Evolutionary conservation across 2,113 vertebrate species (phyloP), one percentile per base, ranked within the genome.

Genomic region (Plecturocebus donacophilus): DNA sequence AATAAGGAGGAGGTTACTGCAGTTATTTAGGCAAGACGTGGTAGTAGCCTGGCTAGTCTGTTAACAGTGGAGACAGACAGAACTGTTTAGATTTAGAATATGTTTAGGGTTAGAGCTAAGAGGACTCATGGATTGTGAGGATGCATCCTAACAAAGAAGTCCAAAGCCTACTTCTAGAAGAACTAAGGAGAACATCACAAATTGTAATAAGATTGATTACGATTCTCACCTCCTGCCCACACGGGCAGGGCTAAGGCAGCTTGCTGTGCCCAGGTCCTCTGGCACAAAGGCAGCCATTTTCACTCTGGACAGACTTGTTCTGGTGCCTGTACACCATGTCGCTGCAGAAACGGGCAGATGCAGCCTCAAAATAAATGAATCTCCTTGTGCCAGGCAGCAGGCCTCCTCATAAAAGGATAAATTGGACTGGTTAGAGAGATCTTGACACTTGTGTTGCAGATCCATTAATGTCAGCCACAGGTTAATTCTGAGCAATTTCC

Each of bases 401-500:
- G 92, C 86, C 47, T 87, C 49, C 66, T 70, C 32, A 4, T 56
- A 19, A 82, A 64, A 96, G 98, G 97, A 97, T 97, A 92, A 96
- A 98, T 98, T 96, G 91, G 93, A 30, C 97, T 89, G 86, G 97
- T 88, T 93, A 96, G 91, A 93, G 90, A 92, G 93, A 97, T 93
- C 97, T 71, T 40, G 89, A 97, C 97, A 94, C 91, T 73, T 49
- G 94, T 96, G 97, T 98, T 95, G 95, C n/a, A 49, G 96, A 97
- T 83, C 97, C 97, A 97, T 98, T 97, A 97, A 94, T 85, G 97
- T 87, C 95, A 95, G 94, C 94, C 97, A 95, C 96, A 96, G 96
- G 98, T 98, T 98, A 98, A 98, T 98, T 98, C 98, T 94, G 96
- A 98, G 96, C 97, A 96, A 98, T 98, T 98, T 98, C 96, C 97